Evolutionary conservation across 1,140 invertebrate species (phyloP).

Genomic region (Lucilia cuprina): DNA sequence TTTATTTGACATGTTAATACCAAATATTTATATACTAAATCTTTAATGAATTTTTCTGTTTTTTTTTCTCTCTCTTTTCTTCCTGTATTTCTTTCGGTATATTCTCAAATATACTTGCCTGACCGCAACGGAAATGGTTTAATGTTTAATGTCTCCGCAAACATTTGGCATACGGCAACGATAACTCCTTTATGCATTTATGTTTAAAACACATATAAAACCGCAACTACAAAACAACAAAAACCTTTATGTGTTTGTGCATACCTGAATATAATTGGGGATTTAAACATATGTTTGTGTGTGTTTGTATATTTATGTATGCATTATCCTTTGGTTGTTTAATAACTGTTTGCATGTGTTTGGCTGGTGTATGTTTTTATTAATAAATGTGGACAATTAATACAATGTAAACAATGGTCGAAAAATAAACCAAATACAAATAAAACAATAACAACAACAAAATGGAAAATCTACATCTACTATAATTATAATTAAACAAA

Average conservation of each 20-base stretch:
- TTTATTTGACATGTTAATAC: background rate
- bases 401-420: conserved; percentile 5
- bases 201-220: background rate
- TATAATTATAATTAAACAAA: background rate
- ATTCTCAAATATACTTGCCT: background rate
- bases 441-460: background rate
- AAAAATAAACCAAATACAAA: background rate
- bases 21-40: background rate
- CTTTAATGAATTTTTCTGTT: background rate
- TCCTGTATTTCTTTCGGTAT: background rate
- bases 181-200: background rate
- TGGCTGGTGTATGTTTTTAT: background rate
- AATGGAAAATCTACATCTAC: background rate
- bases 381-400: conserved; percentile 15
- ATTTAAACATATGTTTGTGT: background rate
- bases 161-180: background rate
- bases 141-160: background rate
- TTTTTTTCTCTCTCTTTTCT: background rate
- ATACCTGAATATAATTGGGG: background rate
- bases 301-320: background rate
- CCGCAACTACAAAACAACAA: background rate
- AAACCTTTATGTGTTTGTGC: background rate
- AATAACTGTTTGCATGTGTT: too few relatives aligned
- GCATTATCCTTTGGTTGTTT: too few relatives aligned
- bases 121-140: conserved; percentile 13